Conservation (phyloP, 2,888 invertebrate species). For the Napeogenes inachia region DNA sequence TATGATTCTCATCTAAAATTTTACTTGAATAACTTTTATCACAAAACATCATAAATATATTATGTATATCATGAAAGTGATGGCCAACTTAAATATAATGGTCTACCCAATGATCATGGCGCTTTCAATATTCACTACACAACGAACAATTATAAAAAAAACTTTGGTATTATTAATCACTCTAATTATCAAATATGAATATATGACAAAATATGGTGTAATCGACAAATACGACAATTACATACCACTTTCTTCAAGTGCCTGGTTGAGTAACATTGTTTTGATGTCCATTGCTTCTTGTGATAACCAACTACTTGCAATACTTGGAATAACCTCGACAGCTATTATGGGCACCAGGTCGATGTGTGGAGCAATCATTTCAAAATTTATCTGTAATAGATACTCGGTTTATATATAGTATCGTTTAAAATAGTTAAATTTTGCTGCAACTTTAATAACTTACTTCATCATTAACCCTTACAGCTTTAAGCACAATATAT, state of each 20-base stretch:
- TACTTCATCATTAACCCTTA: background rate
- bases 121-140: too few relatives aligned
- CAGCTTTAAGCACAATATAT: background rate
- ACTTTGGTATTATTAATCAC: too few relatives aligned
- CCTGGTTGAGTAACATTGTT: conserved; percentile 12
- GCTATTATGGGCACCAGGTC: conserved; percentile 4
- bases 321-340: conserved; percentile 7
- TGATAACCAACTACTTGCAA: conserved; percentile 11
- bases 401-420: too few relatives aligned
- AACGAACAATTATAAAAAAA: too few relatives aligned
- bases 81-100: too few relatives aligned
- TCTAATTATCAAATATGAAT: too few relatives aligned
- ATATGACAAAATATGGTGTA: too few relatives aligned
- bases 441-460: background rate
- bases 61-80: too few relatives aligned
- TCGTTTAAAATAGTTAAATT: too few relatives aligned
- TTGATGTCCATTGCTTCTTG: conserved; percentile 10
- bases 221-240: background rate
- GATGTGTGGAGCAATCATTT: background rate
- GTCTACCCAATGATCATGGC: too few relatives aligned
- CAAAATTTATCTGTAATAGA: too few relatives aligned
- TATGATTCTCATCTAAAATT: conserved; percentile 12
- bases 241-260: conserved; percentile 16
- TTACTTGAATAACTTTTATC: too few relatives aligned
- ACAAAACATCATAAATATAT: background rate